phyloP scores from a whole-genome alignment of 2,113 vertebrate genomes.

The Oxyruncus cristatus region DNA sequence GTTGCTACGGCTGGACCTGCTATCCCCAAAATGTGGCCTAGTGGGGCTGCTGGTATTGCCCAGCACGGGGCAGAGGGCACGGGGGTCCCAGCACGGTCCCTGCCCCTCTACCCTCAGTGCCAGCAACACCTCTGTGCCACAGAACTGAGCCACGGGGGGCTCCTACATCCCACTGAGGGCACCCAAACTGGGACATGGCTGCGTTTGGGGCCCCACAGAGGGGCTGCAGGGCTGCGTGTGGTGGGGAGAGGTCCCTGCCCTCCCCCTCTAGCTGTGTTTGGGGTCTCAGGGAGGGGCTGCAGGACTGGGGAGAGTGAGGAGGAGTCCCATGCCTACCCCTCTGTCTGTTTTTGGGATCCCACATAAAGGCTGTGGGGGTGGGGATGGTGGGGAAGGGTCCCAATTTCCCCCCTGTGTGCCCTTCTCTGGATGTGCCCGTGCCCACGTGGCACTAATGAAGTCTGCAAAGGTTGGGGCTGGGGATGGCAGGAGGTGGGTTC shows the following conservation, averaged over 20 bases:
- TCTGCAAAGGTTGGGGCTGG: slow-evolving; percentile 68
- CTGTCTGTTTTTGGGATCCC: not conserved
- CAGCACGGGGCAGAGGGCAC: not conserved
- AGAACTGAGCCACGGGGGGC: fast-evolving
- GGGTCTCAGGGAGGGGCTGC: not conserved
- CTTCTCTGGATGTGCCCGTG: fast-evolving
- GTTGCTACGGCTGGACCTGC: not conserved
- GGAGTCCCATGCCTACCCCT: no score
- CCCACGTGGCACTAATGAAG: slow-evolving; percentile 41
- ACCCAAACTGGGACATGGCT: fast-evolving
- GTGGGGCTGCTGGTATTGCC: not conserved
- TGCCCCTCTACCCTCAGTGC: not conserved
- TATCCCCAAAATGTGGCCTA: fast-evolving
- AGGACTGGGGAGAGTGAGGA: not conserved
- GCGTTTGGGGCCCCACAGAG: fast-evolving
- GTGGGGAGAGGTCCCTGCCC: not conserved
- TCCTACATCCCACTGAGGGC: not conserved
- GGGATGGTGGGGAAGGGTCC: not conserved
- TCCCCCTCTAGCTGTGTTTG: no score
- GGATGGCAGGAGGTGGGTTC: slow-evolving; percentile 57
- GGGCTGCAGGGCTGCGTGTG: not conserved
- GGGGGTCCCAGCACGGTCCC: fast-evolving
- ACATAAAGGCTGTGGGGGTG: not conserved
- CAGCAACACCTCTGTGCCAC: not conserved
- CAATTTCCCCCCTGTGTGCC: fast-evolving